A percentile compares a stretch with the other conserved stretches of the same genome.
Conservation (phyloP, 2,888 invertebrate genomes). For the Biston stratarius region DNA sequence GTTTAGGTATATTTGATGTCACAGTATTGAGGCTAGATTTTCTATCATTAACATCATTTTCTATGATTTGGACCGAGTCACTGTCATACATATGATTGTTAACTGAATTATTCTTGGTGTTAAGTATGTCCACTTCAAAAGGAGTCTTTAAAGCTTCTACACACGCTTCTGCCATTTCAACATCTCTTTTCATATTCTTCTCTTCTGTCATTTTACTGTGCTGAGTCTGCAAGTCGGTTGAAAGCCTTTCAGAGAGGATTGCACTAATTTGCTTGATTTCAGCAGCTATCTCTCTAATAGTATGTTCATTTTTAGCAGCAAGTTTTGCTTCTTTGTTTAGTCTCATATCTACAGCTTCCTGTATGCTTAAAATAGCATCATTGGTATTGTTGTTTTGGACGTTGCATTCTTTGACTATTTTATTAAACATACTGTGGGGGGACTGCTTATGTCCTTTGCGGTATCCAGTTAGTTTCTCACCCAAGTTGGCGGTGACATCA, state of each 20-base stretch:
- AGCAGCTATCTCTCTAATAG: constrained; percentile 75
- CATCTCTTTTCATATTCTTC: constrained; percentile 65
- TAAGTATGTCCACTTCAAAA: constrained; percentile 66
- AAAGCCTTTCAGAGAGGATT: constrained; percentile 75
- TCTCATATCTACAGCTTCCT: constrained; percentile 75
- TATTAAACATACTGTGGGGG: constrained; percentile 74
- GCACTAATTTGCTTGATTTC: constrained; percentile 80
- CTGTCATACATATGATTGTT: constrained; percentile 61
- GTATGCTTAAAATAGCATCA: constrained; percentile 77
- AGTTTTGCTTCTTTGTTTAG: constrained; percentile 73
- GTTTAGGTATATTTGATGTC: constrained; percentile 57
- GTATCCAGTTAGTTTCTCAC: constrained; percentile 81
- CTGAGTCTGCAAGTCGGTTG: constrained; percentile 63
- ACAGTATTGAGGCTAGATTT: constrained; percentile 63
- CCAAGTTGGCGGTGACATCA: constrained; percentile 84
- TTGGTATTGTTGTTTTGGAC: constrained; percentile 69
- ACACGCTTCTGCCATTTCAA: constrained; percentile 78
- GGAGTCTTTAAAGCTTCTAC: constrained; percentile 71
- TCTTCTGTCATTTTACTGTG: constrained; percentile 67
- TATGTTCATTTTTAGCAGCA: constrained; percentile 75
- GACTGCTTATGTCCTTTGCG: constrained; percentile 69
- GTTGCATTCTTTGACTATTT: constrained; percentile 75
- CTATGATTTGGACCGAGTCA: constrained; percentile 55
- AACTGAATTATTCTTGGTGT: constrained; percentile 62
- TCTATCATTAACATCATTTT: constrained; percentile 57